These are phyloP conservation scores for Podotricha telesiphe DNA, from an alignment of 2,888 invertebrate species.

Conservation along the genomic window DNA sequence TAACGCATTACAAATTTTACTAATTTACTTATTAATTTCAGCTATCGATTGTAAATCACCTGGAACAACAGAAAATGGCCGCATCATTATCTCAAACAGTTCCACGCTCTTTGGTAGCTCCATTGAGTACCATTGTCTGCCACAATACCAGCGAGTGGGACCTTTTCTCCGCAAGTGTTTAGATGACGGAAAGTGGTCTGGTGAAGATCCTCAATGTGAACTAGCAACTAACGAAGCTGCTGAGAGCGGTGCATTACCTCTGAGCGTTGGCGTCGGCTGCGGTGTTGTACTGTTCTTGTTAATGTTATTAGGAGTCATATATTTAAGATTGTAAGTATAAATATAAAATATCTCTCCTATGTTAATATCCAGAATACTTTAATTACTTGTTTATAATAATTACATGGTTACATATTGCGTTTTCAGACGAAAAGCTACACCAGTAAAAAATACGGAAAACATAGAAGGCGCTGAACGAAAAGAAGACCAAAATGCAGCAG, in stretches of 20 bases:
- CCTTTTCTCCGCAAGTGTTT: slow-evolving; percentile 92
- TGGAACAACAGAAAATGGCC: slow-evolving; percentile 90
- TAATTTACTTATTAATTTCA: slow-evolving; percentile 59
- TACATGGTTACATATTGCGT: neutral
- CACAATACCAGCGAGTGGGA: slow-evolving; percentile 91
- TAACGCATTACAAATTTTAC: too few species aligned
- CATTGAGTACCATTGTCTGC: slow-evolving; percentile 95
- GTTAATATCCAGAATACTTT: slow-evolving; percentile 2
- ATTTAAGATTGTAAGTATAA: slow-evolving; percentile 89
- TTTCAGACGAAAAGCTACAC: slow-evolving; percentile 90
- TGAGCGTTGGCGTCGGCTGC: slow-evolving; percentile 92
- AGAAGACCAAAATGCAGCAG: slow-evolving; percentile 93
- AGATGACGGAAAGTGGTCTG: slow-evolving; percentile 94
- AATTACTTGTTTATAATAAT: neutral
- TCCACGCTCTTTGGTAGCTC: slow-evolving; percentile 92
- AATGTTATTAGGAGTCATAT: slow-evolving; percentile 90
- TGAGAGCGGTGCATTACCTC: slow-evolving; percentile 88
- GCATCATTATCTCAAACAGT: slow-evolving; percentile 93
- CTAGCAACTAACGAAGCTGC: slow-evolving; percentile 87
- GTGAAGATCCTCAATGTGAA: slow-evolving; percentile 93
- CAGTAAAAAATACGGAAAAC: slow-evolving; percentile 94
- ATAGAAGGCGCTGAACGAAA: slow-evolving; percentile 93
- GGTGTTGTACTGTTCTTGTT: slow-evolving; percentile 91
- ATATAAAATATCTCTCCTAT: neutral
- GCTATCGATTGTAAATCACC: slow-evolving; percentile 94